Percentiles rank a stretch among this genome's conserved stretches.
Evolutionary conservation across 2,797 vertebrate species (phyloP).

Genomic region (Phalloptychus januarius): DNA sequence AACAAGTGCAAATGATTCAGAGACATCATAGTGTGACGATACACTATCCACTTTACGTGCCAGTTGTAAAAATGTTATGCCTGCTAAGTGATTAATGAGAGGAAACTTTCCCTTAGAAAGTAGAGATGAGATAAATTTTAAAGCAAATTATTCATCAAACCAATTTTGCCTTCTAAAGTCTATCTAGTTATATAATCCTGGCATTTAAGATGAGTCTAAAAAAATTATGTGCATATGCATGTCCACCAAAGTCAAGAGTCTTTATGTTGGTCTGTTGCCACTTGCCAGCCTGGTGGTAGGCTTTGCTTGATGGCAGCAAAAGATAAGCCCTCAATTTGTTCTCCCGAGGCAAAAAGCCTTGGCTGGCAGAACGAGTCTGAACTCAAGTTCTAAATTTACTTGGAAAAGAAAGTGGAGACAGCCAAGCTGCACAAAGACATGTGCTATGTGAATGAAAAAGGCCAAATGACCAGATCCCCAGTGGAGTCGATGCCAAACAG

Average conservation of each 20-base stretch:
- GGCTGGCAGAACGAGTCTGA: constrained; percentile 49
- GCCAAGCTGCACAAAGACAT: constrained; percentile 52
- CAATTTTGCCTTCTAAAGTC: not conserved
- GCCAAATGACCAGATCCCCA: constrained; percentile 43
- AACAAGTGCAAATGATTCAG: not conserved
- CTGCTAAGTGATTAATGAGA: not conserved
- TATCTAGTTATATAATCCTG: constrained; percentile 12
- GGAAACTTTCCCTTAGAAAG: not conserved
- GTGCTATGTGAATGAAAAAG: constrained; percentile 55
- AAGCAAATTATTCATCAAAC: constrained; percentile 36
- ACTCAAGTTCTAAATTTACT: constrained; percentile 60
- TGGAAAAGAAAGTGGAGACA: constrained; percentile 40
- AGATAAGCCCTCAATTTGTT: constrained; percentile 62
- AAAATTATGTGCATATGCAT: constrained; percentile 9
- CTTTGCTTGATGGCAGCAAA: constrained; percentile 46
- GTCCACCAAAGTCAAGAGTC: constrained; percentile 1
- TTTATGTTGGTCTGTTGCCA: constrained; percentile 19
- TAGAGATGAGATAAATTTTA: constrained; percentile 5
- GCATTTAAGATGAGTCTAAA: constrained; percentile 17
- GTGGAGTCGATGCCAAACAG: constrained; percentile 33
- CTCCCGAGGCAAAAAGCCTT: constrained; percentile 37
- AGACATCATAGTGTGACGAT: not conserved
- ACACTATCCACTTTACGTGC: not conserved
- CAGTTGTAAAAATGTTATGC: not conserved
- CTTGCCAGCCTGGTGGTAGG: constrained; percentile 22